Evolutionary conservation across 2,888 invertebrate species (phyloP).

Genomic region (Chaetogeoica ovagalla): DNA sequence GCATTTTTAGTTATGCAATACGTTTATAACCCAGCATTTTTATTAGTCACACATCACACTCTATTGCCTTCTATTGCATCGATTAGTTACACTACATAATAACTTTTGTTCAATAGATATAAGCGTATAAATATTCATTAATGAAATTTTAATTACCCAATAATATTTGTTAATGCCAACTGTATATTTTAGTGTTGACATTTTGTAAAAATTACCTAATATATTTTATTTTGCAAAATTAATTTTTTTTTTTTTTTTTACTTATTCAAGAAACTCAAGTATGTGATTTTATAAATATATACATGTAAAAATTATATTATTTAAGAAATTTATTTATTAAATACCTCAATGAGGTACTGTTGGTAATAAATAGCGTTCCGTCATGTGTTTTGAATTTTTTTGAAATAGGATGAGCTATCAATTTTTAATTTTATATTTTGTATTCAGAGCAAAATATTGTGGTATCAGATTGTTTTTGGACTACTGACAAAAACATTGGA

Average conservation of each 20-base stretch:
- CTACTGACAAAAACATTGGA: too few relatives aligned
- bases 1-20: conserved; percentile 5
- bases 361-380: too few relatives aligned
- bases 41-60: not conserved
- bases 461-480: too few relatives aligned
- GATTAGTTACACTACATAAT: not conserved
- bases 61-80: not conserved
- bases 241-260: too few relatives aligned
- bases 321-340: not conserved
- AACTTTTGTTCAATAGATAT: not conserved
- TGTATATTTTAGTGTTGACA: not conserved
- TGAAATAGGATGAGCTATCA: too few relatives aligned
- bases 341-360: not conserved
- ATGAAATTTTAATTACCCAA: not conserved
- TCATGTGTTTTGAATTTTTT: too few relatives aligned
- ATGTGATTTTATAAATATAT: too few relatives aligned
- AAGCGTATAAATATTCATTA: not conserved
- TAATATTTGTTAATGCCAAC: not conserved
- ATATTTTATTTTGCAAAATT: too few relatives aligned
- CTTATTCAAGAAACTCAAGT: too few relatives aligned
- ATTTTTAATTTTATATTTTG: too few relatives aligned
- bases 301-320: too few relatives aligned
- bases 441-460: too few relatives aligned
- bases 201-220: not conserved
- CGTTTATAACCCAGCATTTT: not conserved